A percentile compares a stretch with the other conserved stretches of the same genome.
phyloP scores from a whole-genome alignment of 2,888 invertebrate species.

The Dendrolimus pini region DNA sequence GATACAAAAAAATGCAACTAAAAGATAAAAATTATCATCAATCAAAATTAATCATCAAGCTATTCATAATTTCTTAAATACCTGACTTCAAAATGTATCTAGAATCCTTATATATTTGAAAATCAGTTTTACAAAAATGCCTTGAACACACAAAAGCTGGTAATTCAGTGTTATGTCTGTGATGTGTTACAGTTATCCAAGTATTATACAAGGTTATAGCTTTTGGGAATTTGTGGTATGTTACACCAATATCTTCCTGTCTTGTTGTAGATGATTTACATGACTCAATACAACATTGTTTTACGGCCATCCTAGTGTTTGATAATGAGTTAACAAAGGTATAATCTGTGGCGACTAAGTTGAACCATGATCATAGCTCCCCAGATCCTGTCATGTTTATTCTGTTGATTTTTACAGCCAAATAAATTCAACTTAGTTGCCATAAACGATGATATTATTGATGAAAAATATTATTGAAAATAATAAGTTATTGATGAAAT shows the following conservation, averaged over 20 bases:
- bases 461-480: too few relatives aligned
- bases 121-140: constrained; percentile 85
- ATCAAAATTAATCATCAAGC: constrained; percentile 18
- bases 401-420: too few relatives aligned
- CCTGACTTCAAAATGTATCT: constrained; percentile 82
- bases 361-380: neutral
- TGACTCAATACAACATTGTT: constrained; percentile 79
- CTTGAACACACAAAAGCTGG: constrained; percentile 83
- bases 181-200: constrained; percentile 81
- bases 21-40: constrained; percentile 6
- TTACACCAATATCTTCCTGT: constrained; percentile 81
- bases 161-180: constrained; percentile 61
- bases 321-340: constrained; percentile 1
- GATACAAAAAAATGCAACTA: constrained; percentile 7
- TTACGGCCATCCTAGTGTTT: constrained; percentile 72
- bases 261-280: constrained; percentile 79
- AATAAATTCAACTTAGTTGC: too few relatives aligned
- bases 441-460: too few relatives aligned
- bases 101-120: constrained; percentile 81
- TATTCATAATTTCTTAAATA: constrained; percentile 29
- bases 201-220: constrained; percentile 75
- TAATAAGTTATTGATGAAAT: too few relatives aligned
- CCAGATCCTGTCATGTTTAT: too few relatives aligned
- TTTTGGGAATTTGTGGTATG: constrained; percentile 85
- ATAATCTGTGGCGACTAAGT: neutral